phyloP scores from a whole-genome alignment of 2,888 invertebrate species.

The Pyrochroa serraticornis region DNA sequence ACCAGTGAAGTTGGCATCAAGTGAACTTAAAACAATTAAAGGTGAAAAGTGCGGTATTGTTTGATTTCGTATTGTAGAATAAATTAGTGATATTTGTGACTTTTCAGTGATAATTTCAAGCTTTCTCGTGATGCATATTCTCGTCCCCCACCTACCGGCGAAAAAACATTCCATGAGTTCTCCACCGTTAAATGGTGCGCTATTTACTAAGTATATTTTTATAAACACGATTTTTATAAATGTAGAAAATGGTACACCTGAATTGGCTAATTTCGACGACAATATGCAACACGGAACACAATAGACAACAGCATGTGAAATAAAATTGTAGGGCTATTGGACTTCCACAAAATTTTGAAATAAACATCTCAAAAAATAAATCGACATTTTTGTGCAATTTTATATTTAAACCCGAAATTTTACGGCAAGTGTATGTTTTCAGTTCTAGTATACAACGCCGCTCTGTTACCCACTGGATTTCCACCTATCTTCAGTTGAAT shows the following conservation, averaged over 20 bases:
- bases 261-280: constrained; percentile 29
- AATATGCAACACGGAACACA: constrained; percentile 46
- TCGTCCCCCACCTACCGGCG: constrained; percentile 35
- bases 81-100: constrained; percentile 57
- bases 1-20: constrained; percentile 45
- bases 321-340: constrained; percentile 59
- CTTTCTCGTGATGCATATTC: constrained; percentile 43
- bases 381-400: constrained; percentile 10
- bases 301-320: constrained; percentile 55
- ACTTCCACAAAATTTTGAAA: constrained; percentile 60
- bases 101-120: constrained; percentile 51
- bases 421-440: background rate
- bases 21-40: constrained; percentile 51
- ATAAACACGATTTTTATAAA: constrained; percentile 50
- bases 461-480: constrained; percentile 46
- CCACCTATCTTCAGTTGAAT: constrained; percentile 48
- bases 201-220: constrained; percentile 57
- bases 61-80: constrained; percentile 50
- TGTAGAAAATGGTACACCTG: constrained; percentile 56
- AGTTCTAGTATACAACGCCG: constrained; percentile 17
- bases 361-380: constrained; percentile 56
- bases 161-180: constrained; percentile 40
- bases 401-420: background rate
- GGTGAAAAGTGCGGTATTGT: constrained; percentile 56
- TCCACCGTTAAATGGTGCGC: constrained; percentile 49